These are phyloP conservation scores for Vanessa cardui DNA, from an alignment of 2,888 invertebrate species.

Conservation along the genomic window DNA sequence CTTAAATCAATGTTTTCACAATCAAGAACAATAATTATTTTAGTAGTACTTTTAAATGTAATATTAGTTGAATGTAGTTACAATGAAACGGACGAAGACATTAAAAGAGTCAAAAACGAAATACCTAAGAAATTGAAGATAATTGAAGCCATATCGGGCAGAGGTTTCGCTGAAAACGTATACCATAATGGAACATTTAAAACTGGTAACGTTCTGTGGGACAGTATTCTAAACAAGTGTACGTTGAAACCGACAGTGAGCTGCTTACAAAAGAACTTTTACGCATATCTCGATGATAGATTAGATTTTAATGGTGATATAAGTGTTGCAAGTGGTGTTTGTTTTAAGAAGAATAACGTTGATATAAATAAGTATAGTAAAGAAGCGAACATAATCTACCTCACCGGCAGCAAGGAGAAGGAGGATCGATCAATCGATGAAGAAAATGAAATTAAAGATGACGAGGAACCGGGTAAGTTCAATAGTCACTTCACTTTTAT, in stretches of 20 bases:
- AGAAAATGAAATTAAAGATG: constrained; percentile 67
- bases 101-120: constrained; percentile 49
- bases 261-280: constrained; percentile 90
- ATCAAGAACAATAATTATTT: constrained; percentile 50
- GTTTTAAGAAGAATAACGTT: constrained; percentile 85
- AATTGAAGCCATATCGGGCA: constrained; percentile 65
- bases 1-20: constrained; percentile 36
- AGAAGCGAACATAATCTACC: constrained; percentile 78
- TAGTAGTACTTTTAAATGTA: constrained; percentile 57
- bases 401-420: constrained; percentile 62
- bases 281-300: constrained; percentile 86
- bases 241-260: constrained; percentile 85
- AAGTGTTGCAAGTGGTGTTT: constrained; percentile 85
- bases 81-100: constrained; percentile 51
- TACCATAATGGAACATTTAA: constrained; percentile 75
- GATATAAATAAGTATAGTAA: constrained; percentile 81
- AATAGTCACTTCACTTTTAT: constrained; percentile 4
- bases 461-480: constrained; percentile 66
- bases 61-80: constrained; percentile 52
- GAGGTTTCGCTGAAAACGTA: constrained; percentile 64
- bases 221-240: constrained; percentile 88
- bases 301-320: constrained; percentile 85
- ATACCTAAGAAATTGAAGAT: constrained; percentile 62
- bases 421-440: constrained; percentile 59
- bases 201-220: constrained; percentile 88